phyloP scores from a whole-genome alignment of 2,888 invertebrate genomes.

The Lithophane ornitopus region DNA sequence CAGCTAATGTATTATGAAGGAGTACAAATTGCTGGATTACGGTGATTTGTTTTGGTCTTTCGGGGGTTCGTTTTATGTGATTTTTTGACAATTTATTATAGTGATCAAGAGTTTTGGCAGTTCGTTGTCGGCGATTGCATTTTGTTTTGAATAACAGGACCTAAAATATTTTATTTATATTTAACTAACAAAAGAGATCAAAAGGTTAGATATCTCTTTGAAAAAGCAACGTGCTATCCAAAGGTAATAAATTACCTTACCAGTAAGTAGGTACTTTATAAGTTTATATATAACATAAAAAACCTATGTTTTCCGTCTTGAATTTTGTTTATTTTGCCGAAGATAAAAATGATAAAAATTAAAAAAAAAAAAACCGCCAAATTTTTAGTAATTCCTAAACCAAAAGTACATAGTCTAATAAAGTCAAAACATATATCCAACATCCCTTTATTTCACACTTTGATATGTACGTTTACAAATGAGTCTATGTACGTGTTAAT shows the following conservation, averaged over 20 bases:
- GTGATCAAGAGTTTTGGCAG: not conserved
- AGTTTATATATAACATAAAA: too few relatives aligned
- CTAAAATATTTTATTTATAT: not conserved
- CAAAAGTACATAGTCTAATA: constrained; percentile 15
- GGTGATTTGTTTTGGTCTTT: constrained; percentile 32
- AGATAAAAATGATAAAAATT: not conserved
- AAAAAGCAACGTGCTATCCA: not conserved
- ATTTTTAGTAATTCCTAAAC: not conserved
- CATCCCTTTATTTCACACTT: constrained; percentile 59
- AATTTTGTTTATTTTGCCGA: not conserved
- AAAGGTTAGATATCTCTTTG: not conserved
- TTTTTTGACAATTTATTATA: not conserved
- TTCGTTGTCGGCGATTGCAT: not conserved
- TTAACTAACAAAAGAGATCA: not conserved
- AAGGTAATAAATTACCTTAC: not conserved
- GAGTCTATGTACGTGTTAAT: constrained; percentile 64
- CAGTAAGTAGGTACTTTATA: not conserved
- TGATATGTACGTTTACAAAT: constrained; percentile 64
- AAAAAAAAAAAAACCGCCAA: not conserved
- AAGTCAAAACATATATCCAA: constrained; percentile 32
- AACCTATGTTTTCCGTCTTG: not conserved
- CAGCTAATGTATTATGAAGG: constrained; percentile 38
- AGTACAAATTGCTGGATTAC: constrained; percentile 60
- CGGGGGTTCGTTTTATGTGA: not conserved
- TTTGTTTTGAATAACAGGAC: not conserved